These are phyloP conservation scores for Chaetogeoica ovagalla DNA, from an alignment of 2,888 invertebrate species.

Conservation along the genomic window DNA sequence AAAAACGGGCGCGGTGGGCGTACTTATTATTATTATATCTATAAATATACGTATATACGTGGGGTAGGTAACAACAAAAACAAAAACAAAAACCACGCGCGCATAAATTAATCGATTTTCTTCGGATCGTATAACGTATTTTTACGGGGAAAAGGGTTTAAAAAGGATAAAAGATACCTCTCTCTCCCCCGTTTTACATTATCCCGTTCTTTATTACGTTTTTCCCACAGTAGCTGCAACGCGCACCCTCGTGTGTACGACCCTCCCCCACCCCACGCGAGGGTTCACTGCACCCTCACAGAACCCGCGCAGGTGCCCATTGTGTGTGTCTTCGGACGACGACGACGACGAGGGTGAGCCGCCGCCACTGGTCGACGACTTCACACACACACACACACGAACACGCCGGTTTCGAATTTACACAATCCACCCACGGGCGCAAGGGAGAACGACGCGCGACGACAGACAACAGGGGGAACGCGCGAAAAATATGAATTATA, in stretches of 20 bases:
- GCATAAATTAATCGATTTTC: constrained; percentile 1
- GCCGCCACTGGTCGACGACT: neutral
- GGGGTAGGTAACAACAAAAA: too few species aligned
- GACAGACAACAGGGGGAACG: neutral
- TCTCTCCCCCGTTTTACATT: neutral
- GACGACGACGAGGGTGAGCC: neutral
- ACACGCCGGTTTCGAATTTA: too few species aligned
- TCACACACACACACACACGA: too few species aligned
- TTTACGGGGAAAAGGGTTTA: constrained; percentile 13
- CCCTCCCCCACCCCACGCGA: neutral
- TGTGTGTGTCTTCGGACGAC: constrained; percentile 25
- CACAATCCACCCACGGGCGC: constrained; percentile 31
- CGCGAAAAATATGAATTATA: too few species aligned
- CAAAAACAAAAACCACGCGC: constrained; percentile 19
- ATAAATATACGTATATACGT: too few species aligned
- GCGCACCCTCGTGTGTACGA: neutral
- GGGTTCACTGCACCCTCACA: constrained; percentile 47
- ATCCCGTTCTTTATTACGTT: constrained; percentile 33
- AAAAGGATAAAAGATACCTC: neutral
- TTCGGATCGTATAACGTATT: neutral
- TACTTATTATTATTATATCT: too few species aligned
- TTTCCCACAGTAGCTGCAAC: constrained; percentile 41
- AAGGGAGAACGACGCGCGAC: neutral
- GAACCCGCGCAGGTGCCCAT: constrained; percentile 40
- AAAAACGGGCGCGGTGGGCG: too few species aligned